phyloP scores from a whole-genome alignment of 2,888 invertebrate genomes.

The Eudasyphora cyanicolor region DNA sequence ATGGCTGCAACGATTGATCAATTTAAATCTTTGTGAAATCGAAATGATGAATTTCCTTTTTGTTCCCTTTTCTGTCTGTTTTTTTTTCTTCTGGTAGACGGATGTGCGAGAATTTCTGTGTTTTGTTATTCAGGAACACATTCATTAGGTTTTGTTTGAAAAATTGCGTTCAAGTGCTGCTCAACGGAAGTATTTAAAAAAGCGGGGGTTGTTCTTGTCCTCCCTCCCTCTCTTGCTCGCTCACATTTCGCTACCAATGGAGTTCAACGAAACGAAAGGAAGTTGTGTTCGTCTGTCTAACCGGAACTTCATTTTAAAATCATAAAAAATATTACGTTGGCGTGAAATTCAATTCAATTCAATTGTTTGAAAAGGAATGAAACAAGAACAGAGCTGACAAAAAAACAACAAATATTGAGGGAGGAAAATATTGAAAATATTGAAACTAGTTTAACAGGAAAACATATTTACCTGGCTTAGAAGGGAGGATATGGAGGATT shows the following conservation, averaged over 20 bases:
- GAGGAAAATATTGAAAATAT: neutral
- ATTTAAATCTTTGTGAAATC: neutral
- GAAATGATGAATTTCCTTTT: neutral
- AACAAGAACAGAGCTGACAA: neutral
- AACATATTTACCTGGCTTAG: neutral
- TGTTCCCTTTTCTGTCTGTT: neutral
- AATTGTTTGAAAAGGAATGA: too few relatives aligned
- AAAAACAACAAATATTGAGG: neutral
- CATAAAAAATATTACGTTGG: neutral
- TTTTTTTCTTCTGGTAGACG: neutral
- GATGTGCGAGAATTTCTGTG: neutral
- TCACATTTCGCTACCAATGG: neutral
- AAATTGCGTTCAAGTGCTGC: neutral
- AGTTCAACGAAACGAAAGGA: slow-evolving; percentile 47
- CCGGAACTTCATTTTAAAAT: slow-evolving; percentile 53
- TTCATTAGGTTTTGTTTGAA: neutral
- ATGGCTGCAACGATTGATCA: neutral
- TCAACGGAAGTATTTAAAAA: slow-evolving; percentile 52
- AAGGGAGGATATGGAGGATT: neutral
- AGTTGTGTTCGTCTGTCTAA: slow-evolving; percentile 55
- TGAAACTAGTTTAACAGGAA: neutral
- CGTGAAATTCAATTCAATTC: neutral
- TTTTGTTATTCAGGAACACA: neutral
- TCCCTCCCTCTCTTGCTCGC: slow-evolving; percentile 2
- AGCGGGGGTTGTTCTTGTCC: slow-evolving; percentile 51